Evolutionary conservation across 2,113 vertebrate genomes (phyloP).

Genomic region (Pelvicachromis taeniatus): DNA sequence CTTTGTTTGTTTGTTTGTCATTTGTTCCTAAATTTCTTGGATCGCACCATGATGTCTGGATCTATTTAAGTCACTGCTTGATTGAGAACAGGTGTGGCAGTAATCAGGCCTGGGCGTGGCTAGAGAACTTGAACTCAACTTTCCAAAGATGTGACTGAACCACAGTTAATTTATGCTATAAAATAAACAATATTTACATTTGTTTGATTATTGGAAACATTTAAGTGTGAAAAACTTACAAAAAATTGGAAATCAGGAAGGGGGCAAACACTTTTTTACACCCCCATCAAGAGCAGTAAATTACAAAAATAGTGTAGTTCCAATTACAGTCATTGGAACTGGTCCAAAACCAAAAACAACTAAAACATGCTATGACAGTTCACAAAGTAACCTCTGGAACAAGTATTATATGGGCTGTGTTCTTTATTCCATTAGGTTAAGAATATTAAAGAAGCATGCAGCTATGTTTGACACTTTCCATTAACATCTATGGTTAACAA

Average conservation of each 20-base stretch:
- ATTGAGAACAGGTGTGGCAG: background rate
- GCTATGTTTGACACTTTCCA: background rate
- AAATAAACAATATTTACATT: background rate
- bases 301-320: too few species aligned
- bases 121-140: background rate
- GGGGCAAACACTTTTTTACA: background rate
- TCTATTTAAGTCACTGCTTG: too few species aligned
- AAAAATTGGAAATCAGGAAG: background rate
- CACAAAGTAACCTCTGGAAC: background rate
- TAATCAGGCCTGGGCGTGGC: background rate
- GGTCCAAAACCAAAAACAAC: background rate
- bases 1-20: too few species aligned
- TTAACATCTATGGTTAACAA: background rate
- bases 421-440: too few species aligned
- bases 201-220: background rate
- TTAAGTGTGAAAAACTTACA: background rate
- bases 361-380: background rate
- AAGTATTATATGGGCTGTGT: background rate
- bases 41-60: background rate
- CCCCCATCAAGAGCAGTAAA: rapidly evolving
- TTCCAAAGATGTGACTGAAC: background rate
- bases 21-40: background rate
- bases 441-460: background rate
- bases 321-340: too few species aligned
- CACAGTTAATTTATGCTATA: background rate